Conservation (phyloP, 2,888 invertebrate species). For the Iphiclides podalirius region DNA sequence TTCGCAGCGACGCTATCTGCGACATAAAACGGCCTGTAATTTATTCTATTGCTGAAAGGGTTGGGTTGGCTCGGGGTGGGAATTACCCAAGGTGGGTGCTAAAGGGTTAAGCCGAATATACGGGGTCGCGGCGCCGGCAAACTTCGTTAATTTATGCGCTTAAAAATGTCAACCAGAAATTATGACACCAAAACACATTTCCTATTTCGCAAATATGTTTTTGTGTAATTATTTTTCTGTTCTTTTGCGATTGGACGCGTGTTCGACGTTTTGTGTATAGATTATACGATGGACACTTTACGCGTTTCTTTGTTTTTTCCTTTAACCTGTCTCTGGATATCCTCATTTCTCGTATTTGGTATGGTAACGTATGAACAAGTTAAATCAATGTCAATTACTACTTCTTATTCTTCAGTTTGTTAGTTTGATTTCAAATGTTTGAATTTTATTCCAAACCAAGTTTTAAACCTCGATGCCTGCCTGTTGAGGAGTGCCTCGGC, state of each 20-base stretch:
- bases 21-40: constrained; percentile 79
- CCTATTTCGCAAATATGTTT: constrained; percentile 65
- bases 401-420: too few relatives aligned
- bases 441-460: too few relatives aligned
- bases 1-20: constrained; percentile 75
- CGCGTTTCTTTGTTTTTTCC: too few relatives aligned
- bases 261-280: too few relatives aligned
- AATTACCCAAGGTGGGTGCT: constrained; percentile 80
- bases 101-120: constrained; percentile 80
- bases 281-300: too few relatives aligned
- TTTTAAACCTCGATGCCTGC: too few relatives aligned
- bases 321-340: too few relatives aligned
- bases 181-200: constrained; percentile 78
- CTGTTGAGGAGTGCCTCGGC: constrained; percentile 55
- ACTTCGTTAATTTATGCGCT: constrained; percentile 80
- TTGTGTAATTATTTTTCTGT: constrained; percentile 25
- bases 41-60: constrained; percentile 81
- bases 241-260: background rate
- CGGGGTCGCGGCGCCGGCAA: constrained; percentile 71
- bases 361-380: too few relatives aligned
- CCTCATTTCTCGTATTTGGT: too few relatives aligned
- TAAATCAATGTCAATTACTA: too few relatives aligned
- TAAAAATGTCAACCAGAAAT: constrained; percentile 80
- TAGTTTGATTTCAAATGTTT: too few relatives aligned
- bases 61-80: constrained; percentile 73